phyloP scores from a whole-genome alignment of 2,797 vertebrate genomes.

The Centroberyx gerrardi region DNA sequence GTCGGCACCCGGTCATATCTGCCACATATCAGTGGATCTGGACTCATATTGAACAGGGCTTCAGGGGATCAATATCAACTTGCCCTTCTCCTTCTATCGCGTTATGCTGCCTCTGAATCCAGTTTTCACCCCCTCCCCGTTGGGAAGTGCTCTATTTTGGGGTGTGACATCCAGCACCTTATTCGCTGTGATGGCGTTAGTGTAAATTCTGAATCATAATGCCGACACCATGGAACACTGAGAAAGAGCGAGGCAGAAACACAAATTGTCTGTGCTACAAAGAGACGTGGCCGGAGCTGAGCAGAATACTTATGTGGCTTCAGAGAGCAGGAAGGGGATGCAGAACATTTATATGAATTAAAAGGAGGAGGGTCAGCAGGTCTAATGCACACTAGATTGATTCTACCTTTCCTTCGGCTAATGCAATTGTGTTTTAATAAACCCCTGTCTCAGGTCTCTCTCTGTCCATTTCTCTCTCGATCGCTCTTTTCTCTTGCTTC shows the following conservation, averaged over 20 bases:
- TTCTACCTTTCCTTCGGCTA: constrained; percentile 58
- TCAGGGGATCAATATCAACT: constrained; percentile 46
- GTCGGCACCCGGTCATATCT: constrained; percentile 37
- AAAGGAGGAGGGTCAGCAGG: constrained; percentile 48
- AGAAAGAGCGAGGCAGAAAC: constrained; percentile 15
- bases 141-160: constrained; percentile 46
- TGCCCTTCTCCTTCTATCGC: constrained; percentile 11
- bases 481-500: constrained; percentile 3
- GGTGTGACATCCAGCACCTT: constrained; percentile 39
- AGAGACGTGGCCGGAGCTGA: constrained; percentile 38
- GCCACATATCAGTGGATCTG: constrained; percentile 46
- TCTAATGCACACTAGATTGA: constrained; percentile 62
- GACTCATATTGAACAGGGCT: constrained; percentile 40
- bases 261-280: constrained; percentile 15
- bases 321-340: constrained; percentile 47
- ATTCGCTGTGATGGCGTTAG: constrained; percentile 42
- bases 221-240: constrained; percentile 15
- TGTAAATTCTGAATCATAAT: constrained; percentile 58
- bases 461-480: constrained; percentile 24
- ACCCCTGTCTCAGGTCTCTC: constrained; percentile 45
- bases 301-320: constrained; percentile 42
- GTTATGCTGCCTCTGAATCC: constrained; percentile 21
- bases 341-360: constrained; percentile 67
- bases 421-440: constrained; percentile 73
- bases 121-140: constrained; percentile 37